Evolutionary conservation across 2,797 vertebrate genomes (phyloP).

Genomic region (Rhadinocentrus ornatus): DNA sequence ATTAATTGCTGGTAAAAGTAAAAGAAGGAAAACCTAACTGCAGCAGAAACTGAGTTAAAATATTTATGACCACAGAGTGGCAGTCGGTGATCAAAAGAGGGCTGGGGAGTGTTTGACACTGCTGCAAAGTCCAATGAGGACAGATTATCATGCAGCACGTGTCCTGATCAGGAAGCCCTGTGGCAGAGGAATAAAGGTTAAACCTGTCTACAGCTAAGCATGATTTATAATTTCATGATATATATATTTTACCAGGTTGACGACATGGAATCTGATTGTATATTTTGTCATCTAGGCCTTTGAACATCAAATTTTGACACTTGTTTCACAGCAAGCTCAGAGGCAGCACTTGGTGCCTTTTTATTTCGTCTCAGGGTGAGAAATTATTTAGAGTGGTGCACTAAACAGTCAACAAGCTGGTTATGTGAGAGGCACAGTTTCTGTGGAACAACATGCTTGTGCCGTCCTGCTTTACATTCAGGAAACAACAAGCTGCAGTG

Average conservation of each 20-base stretch:
- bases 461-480: conserved; percentile 48
- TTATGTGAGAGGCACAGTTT: conserved; percentile 29
- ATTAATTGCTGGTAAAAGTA: conserved; percentile 3
- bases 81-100: conserved; percentile 64
- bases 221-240: conserved; percentile 45
- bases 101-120: conserved; percentile 14
- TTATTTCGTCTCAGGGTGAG: conserved; percentile 24
- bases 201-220: conserved; percentile 48
- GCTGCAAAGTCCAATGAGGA: conserved; percentile 58
- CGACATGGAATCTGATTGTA: conserved; percentile 22
- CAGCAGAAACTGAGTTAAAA: conserved; percentile 54
- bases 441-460: conserved; percentile 18
- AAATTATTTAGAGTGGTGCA: conserved; percentile 34
- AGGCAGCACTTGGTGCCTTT: conserved; percentile 4
- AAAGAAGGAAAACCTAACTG: conserved; percentile 30
- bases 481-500: conserved; percentile 51
- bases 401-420: conserved; percentile 29
- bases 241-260: conserved; percentile 1
- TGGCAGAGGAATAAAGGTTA: conserved; percentile 64
- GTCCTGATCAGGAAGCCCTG: conserved; percentile 57
- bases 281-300: not conserved
- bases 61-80: conserved; percentile 74
- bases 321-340: conserved; percentile 11
- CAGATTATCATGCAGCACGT: conserved; percentile 67
- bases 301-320: not conserved